Evolutionary conservation across 2,797 vertebrate genomes (phyloP).

Genomic region (Lycodopsis pacificus): DNA sequence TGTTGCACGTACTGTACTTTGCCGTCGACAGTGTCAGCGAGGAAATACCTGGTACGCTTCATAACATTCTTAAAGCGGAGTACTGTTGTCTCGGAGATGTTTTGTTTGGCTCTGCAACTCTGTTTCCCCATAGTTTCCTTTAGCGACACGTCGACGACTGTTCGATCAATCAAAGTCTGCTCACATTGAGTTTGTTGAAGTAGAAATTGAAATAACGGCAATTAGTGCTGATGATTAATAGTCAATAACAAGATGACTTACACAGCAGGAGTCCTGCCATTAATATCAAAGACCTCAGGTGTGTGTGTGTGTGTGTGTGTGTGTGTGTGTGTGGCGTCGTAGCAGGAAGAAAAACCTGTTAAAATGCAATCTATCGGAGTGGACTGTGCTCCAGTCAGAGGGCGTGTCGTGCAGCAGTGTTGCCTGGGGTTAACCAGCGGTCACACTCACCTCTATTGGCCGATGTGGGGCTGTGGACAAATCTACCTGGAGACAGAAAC

Average conservation of each 20-base stretch:
- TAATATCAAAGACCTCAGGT: neutral
- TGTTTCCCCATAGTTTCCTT: neutral
- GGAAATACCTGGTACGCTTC: slow-evolving; percentile 25
- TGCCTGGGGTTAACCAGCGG: slow-evolving; percentile 6
- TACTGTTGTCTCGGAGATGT: neutral
- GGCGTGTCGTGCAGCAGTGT: neutral
- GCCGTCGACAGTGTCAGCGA: neutral
- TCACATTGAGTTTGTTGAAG: neutral
- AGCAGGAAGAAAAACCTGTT: slow-evolving; percentile 2
- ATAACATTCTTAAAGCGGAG: neutral
- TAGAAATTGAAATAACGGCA: neutral
- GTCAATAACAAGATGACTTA: neutral
- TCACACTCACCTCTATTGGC: slow-evolving; percentile 82
- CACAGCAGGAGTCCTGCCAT: neutral
- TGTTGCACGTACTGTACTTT: neutral
- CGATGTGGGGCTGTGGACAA: slow-evolving; percentile 76
- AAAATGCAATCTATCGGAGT: neutral
- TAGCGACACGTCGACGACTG: neutral
- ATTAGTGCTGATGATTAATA: no score
- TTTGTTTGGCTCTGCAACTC: neutral
- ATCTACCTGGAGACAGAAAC: slow-evolving; percentile 81
- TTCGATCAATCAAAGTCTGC: neutral
- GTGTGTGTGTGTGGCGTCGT: neutral
- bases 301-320: neutral
- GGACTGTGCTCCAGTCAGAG: neutral